Conservation (phyloP, 2,113 vertebrate species). For the Actinemys pallida region DNA sequence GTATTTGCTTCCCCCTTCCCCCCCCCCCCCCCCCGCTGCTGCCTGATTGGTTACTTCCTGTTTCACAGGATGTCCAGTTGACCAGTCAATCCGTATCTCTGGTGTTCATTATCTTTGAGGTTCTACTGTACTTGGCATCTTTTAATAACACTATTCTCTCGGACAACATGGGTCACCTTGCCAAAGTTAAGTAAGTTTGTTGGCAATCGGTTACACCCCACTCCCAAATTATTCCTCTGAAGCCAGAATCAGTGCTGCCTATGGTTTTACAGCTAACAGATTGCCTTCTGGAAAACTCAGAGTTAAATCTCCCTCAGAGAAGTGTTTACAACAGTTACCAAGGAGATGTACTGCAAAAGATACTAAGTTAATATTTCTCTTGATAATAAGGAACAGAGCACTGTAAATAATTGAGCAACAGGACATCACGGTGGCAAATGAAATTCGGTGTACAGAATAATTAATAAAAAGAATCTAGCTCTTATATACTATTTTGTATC, state of each 20-base stretch:
- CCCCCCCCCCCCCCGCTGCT: too few relatives aligned
- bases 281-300: not conserved
- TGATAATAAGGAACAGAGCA: not conserved
- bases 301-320: not conserved
- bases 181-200: not conserved
- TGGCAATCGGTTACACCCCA: not conserved
- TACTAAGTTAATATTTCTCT: not conserved
- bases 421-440: not conserved
- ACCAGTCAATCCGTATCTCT: too few relatives aligned
- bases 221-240: not conserved
- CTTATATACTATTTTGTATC: not conserved
- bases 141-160: not conserved
- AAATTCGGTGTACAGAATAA: not conserved
- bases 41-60: too few relatives aligned
- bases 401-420: not conserved
- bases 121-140: not conserved
- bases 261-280: accelerated
- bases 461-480: not conserved
- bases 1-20: too few relatives aligned
- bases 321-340: not conserved
- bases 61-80: too few relatives aligned
- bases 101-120: too few relatives aligned
- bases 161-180: not conserved
- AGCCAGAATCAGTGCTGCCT: not conserved
- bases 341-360: accelerated